A percentile compares a stretch with the other conserved stretches of the same genome.
phyloP scores from a whole-genome alignment of 2,888 invertebrate genomes.

The Caenorhabditis sp. region DNA sequence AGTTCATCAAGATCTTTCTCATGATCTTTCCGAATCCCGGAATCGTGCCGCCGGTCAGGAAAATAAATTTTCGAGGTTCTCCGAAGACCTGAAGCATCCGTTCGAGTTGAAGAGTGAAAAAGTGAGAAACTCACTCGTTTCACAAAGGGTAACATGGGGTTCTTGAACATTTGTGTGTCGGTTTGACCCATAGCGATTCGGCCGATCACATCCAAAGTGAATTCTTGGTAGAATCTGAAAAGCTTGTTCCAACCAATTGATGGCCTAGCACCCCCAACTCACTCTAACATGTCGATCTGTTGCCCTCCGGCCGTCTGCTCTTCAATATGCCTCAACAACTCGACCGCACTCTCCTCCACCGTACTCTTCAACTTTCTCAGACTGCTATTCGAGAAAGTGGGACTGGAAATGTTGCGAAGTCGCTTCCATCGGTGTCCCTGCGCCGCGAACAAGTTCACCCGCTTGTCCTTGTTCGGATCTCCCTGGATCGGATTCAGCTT shows the following conservation, averaged over 20 bases:
- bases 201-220: conserved; percentile 82
- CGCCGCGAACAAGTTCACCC: conserved; percentile 79
- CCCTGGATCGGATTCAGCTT: conserved; percentile 70
- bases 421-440: conserved; percentile 82
- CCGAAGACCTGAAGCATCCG: conserved; percentile 12
- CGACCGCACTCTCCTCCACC: conserved; percentile 80
- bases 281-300: conserved; percentile 80
- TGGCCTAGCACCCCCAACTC: conserved; percentile 42
- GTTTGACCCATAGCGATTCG: conserved; percentile 80
- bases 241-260: neutral
- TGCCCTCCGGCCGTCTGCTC: conserved; percentile 71
- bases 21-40: conserved; percentile 1
- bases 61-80: conserved; percentile 14
- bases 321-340: conserved; percentile 79
- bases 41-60: conserved; percentile 5
- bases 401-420: conserved; percentile 81
- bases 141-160: conserved; percentile 18
- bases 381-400: conserved; percentile 81
- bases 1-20: conserved; percentile 23
- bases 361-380: conserved; percentile 80
- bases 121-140: neutral
- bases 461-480: conserved; percentile 61
- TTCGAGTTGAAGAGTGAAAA: neutral
- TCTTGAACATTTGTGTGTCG: conserved; percentile 54
- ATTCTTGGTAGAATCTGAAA: conserved; percentile 79